Evolutionary conservation across 2,797 vertebrate species (phyloP).

Genomic region (Tachyglossus aculeatus): DNA sequence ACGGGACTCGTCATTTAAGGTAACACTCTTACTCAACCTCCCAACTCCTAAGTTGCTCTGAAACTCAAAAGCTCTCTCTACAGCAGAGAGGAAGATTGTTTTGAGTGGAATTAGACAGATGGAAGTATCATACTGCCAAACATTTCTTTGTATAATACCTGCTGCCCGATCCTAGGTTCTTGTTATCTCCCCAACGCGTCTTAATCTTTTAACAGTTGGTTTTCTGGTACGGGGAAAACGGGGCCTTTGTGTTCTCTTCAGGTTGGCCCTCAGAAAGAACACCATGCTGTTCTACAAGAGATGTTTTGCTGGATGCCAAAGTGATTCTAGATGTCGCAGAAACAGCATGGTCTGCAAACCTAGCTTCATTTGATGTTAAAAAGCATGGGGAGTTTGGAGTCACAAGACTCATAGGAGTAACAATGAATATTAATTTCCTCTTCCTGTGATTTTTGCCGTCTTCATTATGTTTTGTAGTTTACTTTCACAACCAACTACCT

Average conservation of each 20-base stretch:
- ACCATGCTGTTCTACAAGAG: conserved; percentile 65
- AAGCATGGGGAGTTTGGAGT: conserved; percentile 4
- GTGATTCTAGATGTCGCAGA: conserved; percentile 37
- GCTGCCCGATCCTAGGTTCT: conserved; percentile 62
- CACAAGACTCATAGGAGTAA: conserved; percentile 15
- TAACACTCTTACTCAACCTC: conserved; percentile 48
- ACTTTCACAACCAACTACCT: background rate
- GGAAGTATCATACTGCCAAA: conserved; percentile 56
- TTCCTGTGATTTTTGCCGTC: background rate
- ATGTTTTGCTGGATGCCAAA: conserved; percentile 51
- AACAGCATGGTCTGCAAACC: conserved; percentile 18
- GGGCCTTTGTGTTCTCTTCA: conserved; percentile 62
- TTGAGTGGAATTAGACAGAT: conserved; percentile 66
- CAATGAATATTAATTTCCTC: background rate
- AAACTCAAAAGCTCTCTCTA: conserved; percentile 36
- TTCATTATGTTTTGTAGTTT: conserved; percentile 13
- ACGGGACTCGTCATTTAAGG: conserved; percentile 52
- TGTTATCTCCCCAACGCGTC: conserved; percentile 66
- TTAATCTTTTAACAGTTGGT: conserved; percentile 67
- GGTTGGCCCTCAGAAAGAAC: conserved; percentile 53
- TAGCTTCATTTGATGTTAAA: conserved; percentile 14
- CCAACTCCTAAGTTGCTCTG: conserved; percentile 49
- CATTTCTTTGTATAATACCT: conserved; percentile 64
- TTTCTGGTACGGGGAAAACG: conserved; percentile 54
- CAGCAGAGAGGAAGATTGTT: conserved; percentile 64